These are phyloP conservation scores for Tridacna gigas DNA, from an alignment of 2,888 invertebrate species.

Conservation along the genomic window DNA sequence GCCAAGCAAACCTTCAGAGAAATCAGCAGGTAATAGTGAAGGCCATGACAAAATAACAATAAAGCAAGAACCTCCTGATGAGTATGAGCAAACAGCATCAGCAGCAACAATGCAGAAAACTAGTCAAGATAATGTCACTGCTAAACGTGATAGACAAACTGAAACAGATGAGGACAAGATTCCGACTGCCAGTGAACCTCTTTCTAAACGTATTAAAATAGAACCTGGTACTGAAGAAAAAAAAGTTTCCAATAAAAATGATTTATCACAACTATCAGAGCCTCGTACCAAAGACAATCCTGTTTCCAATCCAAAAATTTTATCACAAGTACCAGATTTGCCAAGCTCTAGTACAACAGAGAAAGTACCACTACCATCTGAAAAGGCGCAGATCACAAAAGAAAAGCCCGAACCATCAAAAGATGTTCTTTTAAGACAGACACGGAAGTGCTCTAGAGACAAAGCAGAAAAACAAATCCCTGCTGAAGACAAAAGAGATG, in stretches of 20 bases:
- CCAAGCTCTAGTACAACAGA: too few species aligned
- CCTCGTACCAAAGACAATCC: too few species aligned
- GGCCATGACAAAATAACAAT: not conserved
- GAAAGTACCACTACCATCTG: not conserved
- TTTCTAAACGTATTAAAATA: not conserved
- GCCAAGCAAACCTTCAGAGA: not conserved
- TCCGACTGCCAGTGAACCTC: not conserved
- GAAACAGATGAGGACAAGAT: not conserved
- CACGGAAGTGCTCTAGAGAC: too few species aligned
- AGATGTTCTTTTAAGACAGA: too few species aligned
- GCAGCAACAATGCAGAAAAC: not conserved
- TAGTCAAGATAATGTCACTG: not conserved
- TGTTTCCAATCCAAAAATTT: too few species aligned
- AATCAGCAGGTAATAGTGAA: not conserved
- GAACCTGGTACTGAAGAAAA: slow-evolving; percentile 2
- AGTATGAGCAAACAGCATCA: not conserved
- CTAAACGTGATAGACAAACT: not conserved
- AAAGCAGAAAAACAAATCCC: too few species aligned
- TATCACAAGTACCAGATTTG: too few species aligned
- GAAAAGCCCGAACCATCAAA: too few species aligned
- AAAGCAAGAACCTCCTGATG: not conserved
- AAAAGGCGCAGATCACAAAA: not conserved
- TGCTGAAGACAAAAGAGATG: too few species aligned
- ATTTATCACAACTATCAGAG: too few species aligned
- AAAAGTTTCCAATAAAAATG: not conserved